A percentile compares a stretch with the other conserved stretches of the same genome.
Conservation (phyloP, 2,797 vertebrate genomes). For the Melanotaenia maccullochi region DNA sequence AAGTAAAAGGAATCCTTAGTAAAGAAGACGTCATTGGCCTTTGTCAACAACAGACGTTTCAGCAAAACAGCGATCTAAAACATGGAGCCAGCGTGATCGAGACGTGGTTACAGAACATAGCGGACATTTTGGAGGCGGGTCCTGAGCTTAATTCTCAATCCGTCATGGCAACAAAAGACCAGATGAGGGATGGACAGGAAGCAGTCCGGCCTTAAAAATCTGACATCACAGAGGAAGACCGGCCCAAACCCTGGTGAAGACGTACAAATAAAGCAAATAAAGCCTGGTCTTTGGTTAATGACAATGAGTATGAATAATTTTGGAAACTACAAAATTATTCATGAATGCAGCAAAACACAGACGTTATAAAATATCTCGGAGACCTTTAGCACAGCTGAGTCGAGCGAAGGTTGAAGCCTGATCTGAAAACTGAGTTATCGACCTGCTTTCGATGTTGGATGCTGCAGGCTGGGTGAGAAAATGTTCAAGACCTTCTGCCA, state of each 20-base stretch:
- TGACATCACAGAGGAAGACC: no score
- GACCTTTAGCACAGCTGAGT: background rate
- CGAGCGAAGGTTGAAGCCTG: no score
- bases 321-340: background rate
- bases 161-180: background rate
- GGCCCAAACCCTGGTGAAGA: no score
- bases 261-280: background rate
- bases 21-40: background rate
- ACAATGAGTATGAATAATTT: no score
- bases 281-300: background rate
- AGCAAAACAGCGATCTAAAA: background rate
- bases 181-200: background rate
- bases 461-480: background rate
- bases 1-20: background rate
- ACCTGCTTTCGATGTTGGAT: background rate
- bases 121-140: background rate
- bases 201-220: background rate
- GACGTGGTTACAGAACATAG: background rate
- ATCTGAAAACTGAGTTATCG: no score
- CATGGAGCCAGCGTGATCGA: background rate
- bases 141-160: background rate
- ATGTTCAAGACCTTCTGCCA: background rate
- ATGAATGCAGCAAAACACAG: no score
- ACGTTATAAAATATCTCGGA: no score
- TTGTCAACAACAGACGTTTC: background rate